Evolutionary conservation across 2,797 vertebrate species (phyloP), one percentile per base, ranked within the genome.

Genomic region (Poecilia wingei): DNA sequence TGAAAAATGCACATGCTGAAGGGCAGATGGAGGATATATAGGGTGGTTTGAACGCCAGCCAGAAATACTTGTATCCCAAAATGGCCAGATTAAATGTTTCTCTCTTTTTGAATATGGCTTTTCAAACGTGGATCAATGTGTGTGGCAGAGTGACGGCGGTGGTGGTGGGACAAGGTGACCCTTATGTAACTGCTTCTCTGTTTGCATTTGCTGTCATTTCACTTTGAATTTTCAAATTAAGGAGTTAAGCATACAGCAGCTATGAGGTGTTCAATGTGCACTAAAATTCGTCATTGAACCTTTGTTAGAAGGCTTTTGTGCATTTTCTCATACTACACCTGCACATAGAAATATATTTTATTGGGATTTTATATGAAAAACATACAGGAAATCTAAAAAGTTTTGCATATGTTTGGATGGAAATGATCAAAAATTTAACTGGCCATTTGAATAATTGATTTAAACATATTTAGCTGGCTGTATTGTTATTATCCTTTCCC

Each of bases 21-120:
- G 84, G 93, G 89, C 93, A 94, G 89, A 93, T 94, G 92, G 72
- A 66, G 82, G 75, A 80, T 43, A 75, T 83, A 87, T 86, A 87
- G 85, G 82, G 88, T 83, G 83, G 82, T 79, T 88, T 94, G 91
- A 89, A 92, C n/a, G 16, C 8, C 1, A 4, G 86, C 87, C 91
- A 93, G 84, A 91, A 92, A 92, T 88, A 84, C 90, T 92, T 93
- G 83, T 86, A 91, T 87, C 84, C 79, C 87, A 91, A 88, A 89
- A 87, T 92, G 89, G 83, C 86, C 88, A 91, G 86, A 91, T 90
- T 89, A 85, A 31, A 91, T 92, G 89, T 79, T 77, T 79, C 84
- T 91, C 84, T 89, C 82, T 90, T 87, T 88, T 55, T 83, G 80
- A 89, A 66, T 66, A 43, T 78, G 82, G 86, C 89, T 87, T 87